These are phyloP conservation scores for Pseudochromis fuscus DNA, from an alignment of 2,797 vertebrate species.

Conservation along the genomic window DNA sequence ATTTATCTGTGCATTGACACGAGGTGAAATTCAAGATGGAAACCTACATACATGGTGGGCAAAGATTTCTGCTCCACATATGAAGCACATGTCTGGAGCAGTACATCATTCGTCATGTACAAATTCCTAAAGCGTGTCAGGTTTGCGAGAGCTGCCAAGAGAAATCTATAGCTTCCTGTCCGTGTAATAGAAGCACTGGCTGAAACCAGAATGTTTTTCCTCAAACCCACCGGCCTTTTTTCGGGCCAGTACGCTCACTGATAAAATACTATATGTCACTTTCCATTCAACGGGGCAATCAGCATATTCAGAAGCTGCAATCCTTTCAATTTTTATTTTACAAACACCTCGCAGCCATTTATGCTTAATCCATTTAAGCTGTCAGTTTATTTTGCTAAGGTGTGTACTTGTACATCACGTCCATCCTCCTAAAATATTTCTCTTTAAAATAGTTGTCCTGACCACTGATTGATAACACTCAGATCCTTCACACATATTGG, in stretches of 20 bases:
- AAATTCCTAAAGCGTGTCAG: constrained; percentile 41
- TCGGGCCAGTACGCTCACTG: neutral
- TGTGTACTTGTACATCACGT: no score
- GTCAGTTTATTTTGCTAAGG: neutral
- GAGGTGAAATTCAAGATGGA: constrained; percentile 26
- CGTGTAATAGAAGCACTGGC: constrained; percentile 5
- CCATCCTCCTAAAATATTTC: no score
- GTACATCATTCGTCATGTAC: constrained; percentile 25
- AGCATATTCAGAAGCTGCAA: neutral
- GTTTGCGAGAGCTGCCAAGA: constrained; percentile 27
- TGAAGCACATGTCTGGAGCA: constrained; percentile 22
- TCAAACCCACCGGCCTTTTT: constrained; percentile 7
- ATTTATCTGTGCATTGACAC: neutral
- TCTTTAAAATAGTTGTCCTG: no score
- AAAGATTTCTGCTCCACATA: constrained; percentile 7
- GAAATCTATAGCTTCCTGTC: constrained; percentile 35
- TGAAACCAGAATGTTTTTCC: neutral
- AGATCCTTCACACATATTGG: no score
- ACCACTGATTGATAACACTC: no score
- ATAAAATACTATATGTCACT: neutral
- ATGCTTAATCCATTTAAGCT: neutral
- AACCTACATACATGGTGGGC: constrained; percentile 14
- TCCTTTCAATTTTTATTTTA: neutral
- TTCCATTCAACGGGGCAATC: neutral
- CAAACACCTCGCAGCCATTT: neutral